A percentile compares a stretch with the other conserved stretches of the same genome.
phyloP scores from a whole-genome alignment of 2,113 vertebrate genomes.

The Paraplagusia blochii region DNA sequence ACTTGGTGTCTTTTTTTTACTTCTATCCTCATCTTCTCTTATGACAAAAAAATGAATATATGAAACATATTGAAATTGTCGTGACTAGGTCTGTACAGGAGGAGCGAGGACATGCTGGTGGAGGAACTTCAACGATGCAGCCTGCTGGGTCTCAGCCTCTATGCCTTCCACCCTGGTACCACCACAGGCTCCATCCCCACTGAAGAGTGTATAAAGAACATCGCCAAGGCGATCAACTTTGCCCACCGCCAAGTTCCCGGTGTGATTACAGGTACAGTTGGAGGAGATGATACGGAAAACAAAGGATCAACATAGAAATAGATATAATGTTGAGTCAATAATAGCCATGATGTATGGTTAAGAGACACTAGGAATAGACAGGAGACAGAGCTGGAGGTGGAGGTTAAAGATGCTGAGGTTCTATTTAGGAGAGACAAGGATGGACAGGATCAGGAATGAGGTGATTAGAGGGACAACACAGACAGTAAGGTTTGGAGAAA shows the following conservation, averaged over 20 bases:
- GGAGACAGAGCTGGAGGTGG: too few species aligned
- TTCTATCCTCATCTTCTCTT: not conserved
- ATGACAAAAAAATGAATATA: not conserved
- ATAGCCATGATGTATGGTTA: too few species aligned
- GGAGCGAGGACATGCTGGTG: conserved; percentile 77
- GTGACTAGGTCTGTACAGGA: conserved; percentile 71
- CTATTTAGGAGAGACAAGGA: too few species aligned
- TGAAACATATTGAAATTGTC: not conserved
- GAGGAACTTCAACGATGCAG: conserved; percentile 77
- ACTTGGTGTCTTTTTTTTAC: too few species aligned
- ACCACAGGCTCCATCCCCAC: conserved; percentile 70
- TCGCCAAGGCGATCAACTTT: conserved; percentile 74
- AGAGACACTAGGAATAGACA: too few species aligned
- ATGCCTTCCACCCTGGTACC: conserved; percentile 79
- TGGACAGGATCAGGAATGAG: too few species aligned
- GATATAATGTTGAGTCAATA: too few species aligned
- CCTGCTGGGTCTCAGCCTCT: conserved; percentile 72
- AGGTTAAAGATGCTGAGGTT: too few species aligned
- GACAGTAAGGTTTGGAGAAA: too few species aligned
- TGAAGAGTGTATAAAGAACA: conserved; percentile 71
- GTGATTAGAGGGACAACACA: too few species aligned
- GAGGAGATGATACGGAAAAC: not conserved
- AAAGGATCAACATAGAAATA: too few species aligned
- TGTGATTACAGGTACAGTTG: conserved; percentile 71
- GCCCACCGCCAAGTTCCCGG: conserved; percentile 73